Conservation (phyloP, 2,888 invertebrate species). For the Automeris io region DNA sequence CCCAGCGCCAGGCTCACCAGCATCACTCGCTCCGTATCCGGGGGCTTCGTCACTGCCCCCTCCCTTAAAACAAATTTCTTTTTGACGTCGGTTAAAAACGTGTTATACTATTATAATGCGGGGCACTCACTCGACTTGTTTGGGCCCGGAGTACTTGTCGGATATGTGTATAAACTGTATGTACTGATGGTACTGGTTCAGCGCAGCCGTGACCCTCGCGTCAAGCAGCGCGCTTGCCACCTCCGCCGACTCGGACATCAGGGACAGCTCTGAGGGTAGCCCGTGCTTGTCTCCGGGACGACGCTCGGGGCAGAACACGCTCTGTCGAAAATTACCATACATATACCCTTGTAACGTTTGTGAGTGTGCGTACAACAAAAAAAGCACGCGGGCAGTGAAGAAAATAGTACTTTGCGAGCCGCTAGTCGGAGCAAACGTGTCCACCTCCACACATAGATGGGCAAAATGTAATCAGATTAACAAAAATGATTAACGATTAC, state of each 20-base stretch:
- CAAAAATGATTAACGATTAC: no score
- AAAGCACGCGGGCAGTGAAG: no score
- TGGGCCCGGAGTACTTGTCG: slow-evolving; percentile 95
- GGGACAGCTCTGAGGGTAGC: slow-evolving; percentile 82
- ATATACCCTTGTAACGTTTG: no score
- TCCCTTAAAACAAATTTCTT: slow-evolving; percentile 63
- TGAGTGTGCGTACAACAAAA: no score
- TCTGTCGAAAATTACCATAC: slow-evolving; percentile 61
- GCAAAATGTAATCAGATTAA: no score
- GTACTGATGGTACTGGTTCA: slow-evolving; percentile 87
- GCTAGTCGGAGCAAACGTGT: no score
- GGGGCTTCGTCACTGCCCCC: slow-evolving; percentile 80
- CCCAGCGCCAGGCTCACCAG: slow-evolving; percentile 87
- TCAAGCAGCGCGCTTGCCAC: slow-evolving; percentile 91
- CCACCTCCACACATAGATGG: no score
- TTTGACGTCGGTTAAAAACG: not conserved
- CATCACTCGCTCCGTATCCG: slow-evolving; percentile 88
- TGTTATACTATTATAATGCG: no score
- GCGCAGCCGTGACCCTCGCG: slow-evolving; percentile 83
- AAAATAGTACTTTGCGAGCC: no score
- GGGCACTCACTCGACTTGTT: slow-evolving; percentile 88
- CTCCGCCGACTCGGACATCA: slow-evolving; percentile 95
- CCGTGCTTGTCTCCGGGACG: slow-evolving; percentile 89
- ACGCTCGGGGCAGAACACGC: slow-evolving; percentile 89
- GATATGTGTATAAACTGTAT: slow-evolving; percentile 98